phyloP scores from a whole-genome alignment of 2,113 vertebrate species.

The Psilopsiagon aurifrons region DNA sequence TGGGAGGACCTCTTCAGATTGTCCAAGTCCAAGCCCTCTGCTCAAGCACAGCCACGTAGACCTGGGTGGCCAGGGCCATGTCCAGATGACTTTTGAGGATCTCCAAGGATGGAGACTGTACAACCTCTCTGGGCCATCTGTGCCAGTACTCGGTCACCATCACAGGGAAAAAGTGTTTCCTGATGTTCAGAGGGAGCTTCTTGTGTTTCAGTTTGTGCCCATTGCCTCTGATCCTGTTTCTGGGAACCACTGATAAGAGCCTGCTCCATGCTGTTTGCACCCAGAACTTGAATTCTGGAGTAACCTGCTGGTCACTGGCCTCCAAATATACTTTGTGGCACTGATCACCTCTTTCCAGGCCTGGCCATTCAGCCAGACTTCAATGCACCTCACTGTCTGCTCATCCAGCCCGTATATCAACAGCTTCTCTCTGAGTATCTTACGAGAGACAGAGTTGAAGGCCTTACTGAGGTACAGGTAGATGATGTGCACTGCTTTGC shows the following conservation, averaged over 20 bases:
- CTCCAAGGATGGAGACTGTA: not conserved
- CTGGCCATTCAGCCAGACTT: not conserved
- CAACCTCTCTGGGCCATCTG: not conserved
- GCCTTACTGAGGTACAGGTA: not conserved
- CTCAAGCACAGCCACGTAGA: not conserved
- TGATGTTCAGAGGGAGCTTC: not conserved
- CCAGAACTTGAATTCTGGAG: not conserved
- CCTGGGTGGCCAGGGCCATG: not conserved
- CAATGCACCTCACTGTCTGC: too few relatives aligned
- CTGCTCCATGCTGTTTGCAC: not conserved
- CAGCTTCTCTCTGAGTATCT: not conserved
- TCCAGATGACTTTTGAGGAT: not conserved
- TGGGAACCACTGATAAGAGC: not conserved
- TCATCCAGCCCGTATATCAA: not conserved
- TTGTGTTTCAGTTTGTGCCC: accelerated
- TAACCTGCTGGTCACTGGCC: not conserved
- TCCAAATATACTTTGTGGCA: not conserved
- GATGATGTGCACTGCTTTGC: not conserved
- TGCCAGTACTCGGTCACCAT: not conserved
- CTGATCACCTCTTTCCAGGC: not conserved
- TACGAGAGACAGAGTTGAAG: not conserved
- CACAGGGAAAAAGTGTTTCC: not conserved
- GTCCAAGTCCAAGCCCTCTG: not conserved
- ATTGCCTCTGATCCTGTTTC: not conserved
- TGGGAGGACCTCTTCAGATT: not conserved